These are phyloP conservation scores for Crocidura indochinensis DNA, from an alignment of 2,797 vertebrate species.

Conservation along the genomic window DNA sequence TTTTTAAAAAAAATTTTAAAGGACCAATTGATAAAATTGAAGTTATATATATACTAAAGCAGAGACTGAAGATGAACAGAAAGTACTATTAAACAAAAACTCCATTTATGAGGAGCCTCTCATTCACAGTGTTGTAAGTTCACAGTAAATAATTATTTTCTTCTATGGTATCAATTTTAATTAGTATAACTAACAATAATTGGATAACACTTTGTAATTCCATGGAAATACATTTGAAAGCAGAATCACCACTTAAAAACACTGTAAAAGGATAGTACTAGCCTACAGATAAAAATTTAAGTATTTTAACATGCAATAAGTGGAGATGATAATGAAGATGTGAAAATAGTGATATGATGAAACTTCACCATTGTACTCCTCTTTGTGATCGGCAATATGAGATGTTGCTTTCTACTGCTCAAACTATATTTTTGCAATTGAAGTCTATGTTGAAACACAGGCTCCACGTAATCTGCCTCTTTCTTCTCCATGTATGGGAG, in stretches of 20 bases:
- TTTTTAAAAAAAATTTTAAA: slow-evolving; percentile 64
- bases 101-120: slow-evolving; percentile 75
- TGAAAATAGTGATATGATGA: slow-evolving; percentile 41
- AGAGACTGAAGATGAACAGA: slow-evolving; percentile 53
- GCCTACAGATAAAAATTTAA: slow-evolving; percentile 69
- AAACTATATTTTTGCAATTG: slow-evolving; percentile 50
- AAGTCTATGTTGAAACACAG: slow-evolving; percentile 36
- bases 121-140: slow-evolving; percentile 81
- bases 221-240: slow-evolving; percentile 78
- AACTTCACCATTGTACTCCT: slow-evolving; percentile 76
- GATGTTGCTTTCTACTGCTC: slow-evolving; percentile 68
- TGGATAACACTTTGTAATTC: slow-evolving; percentile 57
- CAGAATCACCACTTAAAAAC: slow-evolving; percentile 76
- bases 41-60: slow-evolving; percentile 53
- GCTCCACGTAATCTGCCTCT: slow-evolving; percentile 57
- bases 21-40: slow-evolving; percentile 54
- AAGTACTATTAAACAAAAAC: slow-evolving; percentile 66
- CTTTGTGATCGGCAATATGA: slow-evolving; percentile 53
- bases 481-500: slow-evolving; percentile 28
- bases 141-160: slow-evolving; percentile 72
- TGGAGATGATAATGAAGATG: slow-evolving; percentile 21
- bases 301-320: slow-evolving; percentile 79
- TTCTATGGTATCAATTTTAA: slow-evolving; percentile 49
- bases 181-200: slow-evolving; percentile 48
- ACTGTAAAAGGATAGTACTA: slow-evolving; percentile 62